Evolutionary conservation across 2,113 vertebrate species (phyloP), one percentile per base, ranked within the genome.

Genomic region (Nibea coibor): DNA sequence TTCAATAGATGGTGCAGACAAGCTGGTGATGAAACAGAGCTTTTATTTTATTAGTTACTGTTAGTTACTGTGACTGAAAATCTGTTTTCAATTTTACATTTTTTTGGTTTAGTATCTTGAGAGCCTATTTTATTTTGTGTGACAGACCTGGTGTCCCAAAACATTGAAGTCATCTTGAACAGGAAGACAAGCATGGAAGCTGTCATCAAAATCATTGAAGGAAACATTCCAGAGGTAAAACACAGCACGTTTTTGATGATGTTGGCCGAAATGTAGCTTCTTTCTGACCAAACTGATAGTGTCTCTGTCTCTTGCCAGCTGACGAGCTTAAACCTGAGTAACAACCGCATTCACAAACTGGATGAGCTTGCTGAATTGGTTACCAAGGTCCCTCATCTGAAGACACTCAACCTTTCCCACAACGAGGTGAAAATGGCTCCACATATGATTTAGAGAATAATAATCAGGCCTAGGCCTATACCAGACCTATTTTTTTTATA

Each of bases 181-280:
- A 94, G 96, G 26, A 96, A 91, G 80, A 94, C 53, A 24, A 96
- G 90, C 83, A 97, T 98, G 96, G 85, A 89, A 2, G 95, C 96
- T 2, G 91, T 97, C 39, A 82, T 97, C 28, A 95, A 93, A 26
- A 96, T 98, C 63, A 97, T 98, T 43, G 95, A 96, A 86, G 96
- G 97, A 66, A 97, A 97, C 82, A 97, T 98, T 79, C 96, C 97
- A 14, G 96, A 97, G 95, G 97, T 98, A 85, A 91, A 42, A 50
- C 50, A 45, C 10, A 20, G 1, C 3, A 2, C 1, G 14, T 64
- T 63, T 62, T 77, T 58, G 10, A 10, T 53, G 4, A 59, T 28
- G 2, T 31, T 54, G 24, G 2, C n/a, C 24, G 20, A 16, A 7
- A 75, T 28, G 11, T 22, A 2, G 12, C 22, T 78, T 7, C 10